Evolutionary conservation across 2,888 invertebrate species (phyloP).

Genomic region (Coenonympha glycerion): DNA sequence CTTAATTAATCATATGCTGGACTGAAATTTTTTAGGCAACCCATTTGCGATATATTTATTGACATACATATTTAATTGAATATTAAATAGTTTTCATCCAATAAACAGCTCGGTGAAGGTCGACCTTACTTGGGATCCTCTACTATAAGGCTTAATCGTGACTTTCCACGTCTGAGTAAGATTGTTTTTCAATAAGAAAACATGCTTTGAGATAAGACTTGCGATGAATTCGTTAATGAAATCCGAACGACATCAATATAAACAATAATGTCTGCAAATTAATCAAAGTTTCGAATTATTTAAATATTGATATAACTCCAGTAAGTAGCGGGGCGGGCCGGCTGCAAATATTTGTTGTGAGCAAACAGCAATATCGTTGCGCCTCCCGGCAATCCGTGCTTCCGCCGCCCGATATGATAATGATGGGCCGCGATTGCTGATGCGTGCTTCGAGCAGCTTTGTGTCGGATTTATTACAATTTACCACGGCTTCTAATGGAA

Average conservation of each 20-base stretch:
- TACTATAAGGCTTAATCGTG: too few species aligned
- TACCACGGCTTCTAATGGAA: constrained; percentile 25
- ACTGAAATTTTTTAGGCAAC: too few species aligned
- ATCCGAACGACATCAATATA: constrained; percentile 60
- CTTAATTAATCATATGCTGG: too few species aligned
- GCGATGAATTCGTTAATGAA: too few species aligned
- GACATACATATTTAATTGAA: too few species aligned
- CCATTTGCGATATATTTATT: too few species aligned
- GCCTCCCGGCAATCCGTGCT: constrained; percentile 34
- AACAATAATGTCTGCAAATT: constrained; percentile 70
- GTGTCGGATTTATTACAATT: constrained; percentile 45
- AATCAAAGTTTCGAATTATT: constrained; percentile 75
- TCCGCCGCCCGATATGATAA: constrained; percentile 63
- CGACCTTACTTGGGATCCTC: too few species aligned
- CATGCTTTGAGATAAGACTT: too few species aligned
- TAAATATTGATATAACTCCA: constrained; percentile 74
- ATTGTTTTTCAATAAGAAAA: too few species aligned
- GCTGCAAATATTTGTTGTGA: constrained; percentile 56
- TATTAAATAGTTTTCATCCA: too few species aligned
- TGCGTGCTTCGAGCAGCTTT: constrained; percentile 50
- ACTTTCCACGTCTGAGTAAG: too few species aligned
- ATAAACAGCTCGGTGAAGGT: too few species aligned
- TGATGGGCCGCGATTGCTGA: constrained; percentile 56
- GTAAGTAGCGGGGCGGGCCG: constrained; percentile 61
- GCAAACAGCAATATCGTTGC: constrained; percentile 71